Percentiles rank a stretch among this genome's conserved stretches.
phyloP scores from a whole-genome alignment of 2,888 invertebrate genomes.

The Drosophila conformis region DNA sequence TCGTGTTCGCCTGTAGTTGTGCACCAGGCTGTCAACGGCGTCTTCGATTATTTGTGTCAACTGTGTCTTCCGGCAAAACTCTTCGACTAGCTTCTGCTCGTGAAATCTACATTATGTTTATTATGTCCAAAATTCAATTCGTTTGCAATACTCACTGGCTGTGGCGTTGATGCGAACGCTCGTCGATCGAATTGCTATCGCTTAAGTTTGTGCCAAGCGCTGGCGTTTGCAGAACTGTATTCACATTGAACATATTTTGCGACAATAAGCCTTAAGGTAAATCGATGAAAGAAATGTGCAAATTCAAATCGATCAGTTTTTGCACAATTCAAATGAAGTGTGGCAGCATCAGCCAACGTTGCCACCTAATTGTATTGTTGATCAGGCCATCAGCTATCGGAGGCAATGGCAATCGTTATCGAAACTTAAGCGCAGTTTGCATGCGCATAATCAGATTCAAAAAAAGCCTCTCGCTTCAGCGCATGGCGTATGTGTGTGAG shows the following conservation, averaged over 20 bases:
- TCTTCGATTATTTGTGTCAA: conserved; percentile 71
- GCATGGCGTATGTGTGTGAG: conserved; percentile 5
- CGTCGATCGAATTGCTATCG: conserved; percentile 11
- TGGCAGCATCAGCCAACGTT: not conserved
- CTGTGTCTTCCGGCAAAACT: conserved; percentile 68
- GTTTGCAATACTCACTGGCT: conserved; percentile 53
- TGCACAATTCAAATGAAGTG: not conserved
- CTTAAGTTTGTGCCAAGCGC: conserved; percentile 6
- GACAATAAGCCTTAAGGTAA: not conserved
- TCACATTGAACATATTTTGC: conserved; percentile 56
- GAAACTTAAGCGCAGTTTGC: conserved; percentile 1
- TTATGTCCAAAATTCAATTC: not conserved
- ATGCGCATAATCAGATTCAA: not conserved
- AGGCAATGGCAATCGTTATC: conserved; percentile 29
- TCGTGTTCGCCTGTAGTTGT: conserved; percentile 56
- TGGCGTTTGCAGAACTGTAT: conserved; percentile 24
- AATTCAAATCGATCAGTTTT: conserved; percentile 30
- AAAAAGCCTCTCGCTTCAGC: not conserved
- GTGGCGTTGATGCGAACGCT: conserved; percentile 14
- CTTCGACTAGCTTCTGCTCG: conserved; percentile 76
- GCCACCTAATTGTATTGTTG: conserved; percentile 3
- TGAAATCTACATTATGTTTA: conserved; percentile 67
- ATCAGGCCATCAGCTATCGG: not conserved
- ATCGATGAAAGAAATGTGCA: not conserved
- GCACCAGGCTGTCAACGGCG: conserved; percentile 59